Percentiles rank a stretch among this genome's conserved stretches.
Conservation (phyloP, 2,113 vertebrate species). For the Montifringilla adamsi region DNA sequence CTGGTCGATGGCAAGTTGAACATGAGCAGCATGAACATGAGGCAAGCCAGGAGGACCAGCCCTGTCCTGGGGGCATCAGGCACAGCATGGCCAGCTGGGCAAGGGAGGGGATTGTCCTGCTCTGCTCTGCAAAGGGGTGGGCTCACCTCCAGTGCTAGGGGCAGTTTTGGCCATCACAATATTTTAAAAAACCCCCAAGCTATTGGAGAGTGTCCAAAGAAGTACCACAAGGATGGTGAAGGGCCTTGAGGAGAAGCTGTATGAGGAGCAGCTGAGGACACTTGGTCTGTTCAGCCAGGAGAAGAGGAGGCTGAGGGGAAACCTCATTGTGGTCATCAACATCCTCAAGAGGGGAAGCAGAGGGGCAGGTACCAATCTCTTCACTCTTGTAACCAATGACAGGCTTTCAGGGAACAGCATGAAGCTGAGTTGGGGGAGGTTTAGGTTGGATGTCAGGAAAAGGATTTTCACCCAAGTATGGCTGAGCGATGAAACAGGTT, state of each 20-base stretch:
- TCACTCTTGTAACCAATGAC: neutral
- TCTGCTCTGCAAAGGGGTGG: accelerated
- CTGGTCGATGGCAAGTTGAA: neutral
- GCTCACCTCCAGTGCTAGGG: accelerated
- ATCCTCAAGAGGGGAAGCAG: accelerated
- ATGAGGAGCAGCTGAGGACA: neutral
- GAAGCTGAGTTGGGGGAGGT: neutral
- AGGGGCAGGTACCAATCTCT: neutral
- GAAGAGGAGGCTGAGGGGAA: neutral
- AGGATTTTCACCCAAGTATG: neutral
- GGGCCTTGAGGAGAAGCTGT: neutral
- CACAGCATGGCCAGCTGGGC: accelerated
- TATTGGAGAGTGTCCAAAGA: neutral
- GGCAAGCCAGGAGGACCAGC: neutral
- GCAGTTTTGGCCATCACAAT: accelerated
- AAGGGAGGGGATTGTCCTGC: neutral
- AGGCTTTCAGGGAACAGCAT: neutral
- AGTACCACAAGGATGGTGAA: neutral
- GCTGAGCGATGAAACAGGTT: neutral
- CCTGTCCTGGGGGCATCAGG: neutral
- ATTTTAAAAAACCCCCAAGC: neutral
- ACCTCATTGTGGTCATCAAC: too few species aligned
- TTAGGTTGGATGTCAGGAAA: neutral
- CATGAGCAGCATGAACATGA: neutral
- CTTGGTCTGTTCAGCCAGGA: neutral